Percentiles rank a stretch among this genome's conserved stretches.
phyloP scores from a whole-genome alignment of 2,113 vertebrate genomes.

The Petrocephalus zakoni region DNA sequence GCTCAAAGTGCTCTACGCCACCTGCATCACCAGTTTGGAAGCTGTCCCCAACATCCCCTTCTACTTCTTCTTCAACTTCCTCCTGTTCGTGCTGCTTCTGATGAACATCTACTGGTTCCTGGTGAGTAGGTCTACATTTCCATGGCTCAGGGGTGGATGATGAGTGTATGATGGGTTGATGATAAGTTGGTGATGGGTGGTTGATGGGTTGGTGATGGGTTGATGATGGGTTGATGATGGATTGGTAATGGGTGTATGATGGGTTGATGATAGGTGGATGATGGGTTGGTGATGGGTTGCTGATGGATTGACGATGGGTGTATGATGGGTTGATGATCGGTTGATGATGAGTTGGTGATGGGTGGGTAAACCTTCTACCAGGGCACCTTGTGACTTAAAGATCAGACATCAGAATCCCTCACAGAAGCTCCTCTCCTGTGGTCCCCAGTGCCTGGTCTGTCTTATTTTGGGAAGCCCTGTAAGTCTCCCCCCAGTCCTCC shows the following conservation, averaged over 20 bases:
- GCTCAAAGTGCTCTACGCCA: conserved; percentile 87
- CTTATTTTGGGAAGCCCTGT: neutral
- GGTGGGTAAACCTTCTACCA: neutral
- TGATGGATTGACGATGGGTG: no score
- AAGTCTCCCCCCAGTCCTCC: neutral
- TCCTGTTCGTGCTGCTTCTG: conserved; percentile 77
- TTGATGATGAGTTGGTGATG: neutral
- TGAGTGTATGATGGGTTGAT: neutral
- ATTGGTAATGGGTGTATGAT: no score
- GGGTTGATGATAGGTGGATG: no score
- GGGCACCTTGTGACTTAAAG: neutral
- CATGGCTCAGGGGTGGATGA: neutral
- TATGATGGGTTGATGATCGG: no score
- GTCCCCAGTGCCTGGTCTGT: neutral
- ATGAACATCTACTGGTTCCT: conserved; percentile 99
- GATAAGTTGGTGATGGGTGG: neutral
- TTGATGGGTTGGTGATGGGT: neutral
- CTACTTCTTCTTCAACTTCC: conserved; percentile 95
- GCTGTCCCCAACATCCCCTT: conserved; percentile 80
- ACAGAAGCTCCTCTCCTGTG: neutral
- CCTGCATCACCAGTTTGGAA: conserved; percentile 79
- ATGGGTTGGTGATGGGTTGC: no score
- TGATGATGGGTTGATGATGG: no score
- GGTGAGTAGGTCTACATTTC: conserved; percentile 62
- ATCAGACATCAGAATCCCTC: neutral